A percentile compares a stretch with the other conserved stretches of the same genome.
phyloP scores from a whole-genome alignment of 2,888 invertebrate genomes.

The Yponomeuta plumbellus region DNA sequence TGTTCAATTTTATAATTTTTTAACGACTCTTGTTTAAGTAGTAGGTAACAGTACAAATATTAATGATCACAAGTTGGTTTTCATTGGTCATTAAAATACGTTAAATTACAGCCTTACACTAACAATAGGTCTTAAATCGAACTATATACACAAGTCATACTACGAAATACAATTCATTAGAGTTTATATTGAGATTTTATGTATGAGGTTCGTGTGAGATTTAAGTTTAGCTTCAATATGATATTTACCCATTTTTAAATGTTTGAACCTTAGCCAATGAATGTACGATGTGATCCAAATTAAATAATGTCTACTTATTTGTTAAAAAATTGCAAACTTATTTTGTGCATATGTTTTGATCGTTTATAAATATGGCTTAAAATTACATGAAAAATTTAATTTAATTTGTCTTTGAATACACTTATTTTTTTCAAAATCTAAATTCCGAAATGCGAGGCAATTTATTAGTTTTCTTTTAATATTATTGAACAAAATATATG shows the following conservation, averaged over 20 bases:
- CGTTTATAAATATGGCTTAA: conserved; percentile 23
- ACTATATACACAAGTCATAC: conserved; percentile 49
- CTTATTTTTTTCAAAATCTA: conserved; percentile 71
- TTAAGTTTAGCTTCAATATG: too few relatives aligned
- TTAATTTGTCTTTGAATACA: conserved; percentile 64
- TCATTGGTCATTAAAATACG: conserved; percentile 78
- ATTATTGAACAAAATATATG: conserved; percentile 49
- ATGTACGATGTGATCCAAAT: neutral
- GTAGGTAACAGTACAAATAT: conserved; percentile 79
- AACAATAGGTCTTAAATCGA: conserved; percentile 67
- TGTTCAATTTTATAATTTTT: conserved; percentile 76
- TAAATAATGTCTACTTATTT: conserved; percentile 14
- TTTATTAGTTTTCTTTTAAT: conserved; percentile 60
- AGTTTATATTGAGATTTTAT: conserved; percentile 22
- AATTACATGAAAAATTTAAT: conserved; percentile 57
- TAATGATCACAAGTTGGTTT: conserved; percentile 79
- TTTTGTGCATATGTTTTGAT: conserved; percentile 7
- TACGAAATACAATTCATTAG: conserved; percentile 24
- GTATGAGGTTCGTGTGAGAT: neutral
- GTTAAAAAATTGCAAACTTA: neutral
- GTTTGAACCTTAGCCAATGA: neutral
- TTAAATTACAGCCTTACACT: conserved; percentile 72
- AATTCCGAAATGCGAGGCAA: conserved; percentile 75
- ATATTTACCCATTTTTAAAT: too few relatives aligned
- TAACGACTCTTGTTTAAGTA: conserved; percentile 77